phyloP scores from a whole-genome alignment of 2,888 invertebrate genomes.

The Lymantria monacha region DNA sequence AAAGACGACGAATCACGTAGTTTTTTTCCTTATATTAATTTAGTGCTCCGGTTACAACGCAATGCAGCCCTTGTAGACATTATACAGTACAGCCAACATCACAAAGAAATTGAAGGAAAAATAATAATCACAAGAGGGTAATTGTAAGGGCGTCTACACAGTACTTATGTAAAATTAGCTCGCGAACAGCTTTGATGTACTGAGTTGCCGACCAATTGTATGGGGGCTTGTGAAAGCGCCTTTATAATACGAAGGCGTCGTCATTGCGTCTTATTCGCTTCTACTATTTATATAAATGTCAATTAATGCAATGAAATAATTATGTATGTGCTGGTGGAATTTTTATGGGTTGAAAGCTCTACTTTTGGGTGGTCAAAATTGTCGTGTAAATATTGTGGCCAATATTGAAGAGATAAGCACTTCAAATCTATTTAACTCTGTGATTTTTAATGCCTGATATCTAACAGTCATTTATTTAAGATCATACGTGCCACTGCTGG shows the following conservation, averaged over 20 bases:
- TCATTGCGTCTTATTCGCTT: slow-evolving; percentile 37
- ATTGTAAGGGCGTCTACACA: slow-evolving; percentile 69
- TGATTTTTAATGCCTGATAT: too few relatives aligned
- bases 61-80: slow-evolving; percentile 57
- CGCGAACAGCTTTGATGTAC: slow-evolving; percentile 73
- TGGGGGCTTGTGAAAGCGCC: slow-evolving; percentile 59
- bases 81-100: slow-evolving; percentile 42
- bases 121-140: slow-evolving; percentile 66
- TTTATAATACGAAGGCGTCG: slow-evolving; percentile 69
- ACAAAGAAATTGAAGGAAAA: slow-evolving; percentile 71
- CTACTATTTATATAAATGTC: slow-evolving; percentile 30
- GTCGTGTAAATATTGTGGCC: neutral
- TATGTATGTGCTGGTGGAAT: slow-evolving; percentile 8
- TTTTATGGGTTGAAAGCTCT: slow-evolving; percentile 1
- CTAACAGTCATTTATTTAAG: too few relatives aligned
- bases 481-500: too few relatives aligned
- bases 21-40: slow-evolving; percentile 76
- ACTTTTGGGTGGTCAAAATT: neutral
- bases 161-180: slow-evolving; percentile 80
- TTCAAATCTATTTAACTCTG: too few relatives aligned
- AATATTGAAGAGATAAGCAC: too few relatives aligned
- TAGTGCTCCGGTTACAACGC: slow-evolving; percentile 72
- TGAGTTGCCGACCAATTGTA: slow-evolving; percentile 76
- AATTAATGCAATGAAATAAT: slow-evolving; percentile 27
- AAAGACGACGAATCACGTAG: slow-evolving; percentile 61